Conservation (phyloP, 2,888 invertebrate genomes). For the Eristalinus aeneus region DNA sequence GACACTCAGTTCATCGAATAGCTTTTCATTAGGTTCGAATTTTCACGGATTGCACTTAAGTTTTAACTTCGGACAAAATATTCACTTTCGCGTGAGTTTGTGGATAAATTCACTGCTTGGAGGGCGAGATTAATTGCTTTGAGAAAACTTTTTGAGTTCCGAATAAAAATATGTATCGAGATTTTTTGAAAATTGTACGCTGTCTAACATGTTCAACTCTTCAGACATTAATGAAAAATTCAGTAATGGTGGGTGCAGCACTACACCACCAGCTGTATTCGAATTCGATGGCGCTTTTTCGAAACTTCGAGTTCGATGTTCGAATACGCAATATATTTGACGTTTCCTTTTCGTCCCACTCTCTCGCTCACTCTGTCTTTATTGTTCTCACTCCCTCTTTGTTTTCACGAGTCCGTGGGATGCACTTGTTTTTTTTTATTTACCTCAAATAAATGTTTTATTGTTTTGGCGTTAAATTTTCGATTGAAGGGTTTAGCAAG, state of each 20-base stretch:
- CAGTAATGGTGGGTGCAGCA: conserved; percentile 2
- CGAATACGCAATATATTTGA: conserved; percentile 10
- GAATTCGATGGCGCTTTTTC: conserved; percentile 4
- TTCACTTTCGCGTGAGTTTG: not conserved
- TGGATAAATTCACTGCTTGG: not conserved
- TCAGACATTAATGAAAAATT: conserved; percentile 38
- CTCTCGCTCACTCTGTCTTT: not conserved
- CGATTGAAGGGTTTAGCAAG: not conserved
- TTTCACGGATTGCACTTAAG: not conserved
- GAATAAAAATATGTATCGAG: conserved; percentile 8
- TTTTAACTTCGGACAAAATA: not conserved
- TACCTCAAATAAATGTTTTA: not conserved
- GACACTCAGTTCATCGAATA: not conserved
- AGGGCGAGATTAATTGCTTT: not conserved
- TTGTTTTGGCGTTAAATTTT: not conserved
- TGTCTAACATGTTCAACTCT: conserved; percentile 53
- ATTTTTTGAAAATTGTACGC: conserved; percentile 22
- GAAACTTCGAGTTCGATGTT: conserved; percentile 8
- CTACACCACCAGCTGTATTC: conserved; percentile 5
- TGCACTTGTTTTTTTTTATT: not conserved
- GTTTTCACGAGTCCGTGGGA: conserved; percentile 6
- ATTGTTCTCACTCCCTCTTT: conserved; percentile 32
- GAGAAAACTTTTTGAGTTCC: not conserved
- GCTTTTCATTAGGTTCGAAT: not conserved
- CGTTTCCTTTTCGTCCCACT: conserved; percentile 9